These are phyloP conservation scores for Pampus argenteus DNA, from an alignment of 2,797 vertebrate genomes.

Conservation along the genomic window DNA sequence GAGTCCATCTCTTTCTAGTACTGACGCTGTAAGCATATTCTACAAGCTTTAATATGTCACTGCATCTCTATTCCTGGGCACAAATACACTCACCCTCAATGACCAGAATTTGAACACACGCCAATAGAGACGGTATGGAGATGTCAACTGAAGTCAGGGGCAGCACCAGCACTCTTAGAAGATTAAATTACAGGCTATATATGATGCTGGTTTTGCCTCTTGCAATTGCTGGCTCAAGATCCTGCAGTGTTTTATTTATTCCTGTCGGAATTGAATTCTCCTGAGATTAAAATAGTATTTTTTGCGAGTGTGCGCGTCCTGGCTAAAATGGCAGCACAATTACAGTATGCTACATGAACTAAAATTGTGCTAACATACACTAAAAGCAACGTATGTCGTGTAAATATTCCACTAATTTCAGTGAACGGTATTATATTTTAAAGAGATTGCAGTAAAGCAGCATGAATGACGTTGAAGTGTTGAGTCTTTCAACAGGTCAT, in stretches of 20 bases:
- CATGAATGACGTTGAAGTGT: too few species aligned
- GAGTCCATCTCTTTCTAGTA: neutral
- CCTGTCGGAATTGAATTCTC: too few species aligned
- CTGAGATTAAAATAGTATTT: conserved; percentile 1
- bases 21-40: neutral
- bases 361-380: neutral
- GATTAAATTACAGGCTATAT: conserved; percentile 43
- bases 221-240: conserved; percentile 6
- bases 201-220: conserved; percentile 6
- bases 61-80: conserved; percentile 35
- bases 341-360: neutral
- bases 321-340: neutral
- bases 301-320: neutral
- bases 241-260: conserved; percentile 6
- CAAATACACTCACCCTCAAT: conserved; percentile 17
- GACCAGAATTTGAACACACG: conserved; percentile 35
- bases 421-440: too few species aligned
- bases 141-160: conserved; percentile 41
- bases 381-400: neutral
- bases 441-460: too few species aligned
- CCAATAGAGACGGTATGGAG: conserved; percentile 36
- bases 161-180: conserved; percentile 37
- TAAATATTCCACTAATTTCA: neutral
- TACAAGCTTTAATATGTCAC: neutral
- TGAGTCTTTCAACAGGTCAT: too few species aligned